Base-by-base conservation (phyloP, 1,140 invertebrate species). In the Lasioglossum albipes region DNA sequence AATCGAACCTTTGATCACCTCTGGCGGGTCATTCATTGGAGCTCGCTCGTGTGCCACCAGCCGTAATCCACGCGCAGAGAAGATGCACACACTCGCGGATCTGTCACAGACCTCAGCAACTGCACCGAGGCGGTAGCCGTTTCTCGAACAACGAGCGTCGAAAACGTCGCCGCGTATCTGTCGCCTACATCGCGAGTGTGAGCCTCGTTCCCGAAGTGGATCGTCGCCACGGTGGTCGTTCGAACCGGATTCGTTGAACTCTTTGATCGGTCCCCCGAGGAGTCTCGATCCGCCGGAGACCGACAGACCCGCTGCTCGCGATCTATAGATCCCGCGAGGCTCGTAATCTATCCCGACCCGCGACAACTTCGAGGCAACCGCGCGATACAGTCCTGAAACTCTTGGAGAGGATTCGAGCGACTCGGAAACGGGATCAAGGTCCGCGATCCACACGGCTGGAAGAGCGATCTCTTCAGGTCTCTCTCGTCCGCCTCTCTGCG, bases 141-240 rank as follows among this genome's bases (percentile, higher is more conserved):
- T 45, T 27, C 4, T 20, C 16, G 36, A 69, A 82, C 75, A 65
- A 74, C 80, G 42, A 61, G 67, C 69, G 52, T 75, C 59, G 69
- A 41, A 68, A 72, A 87, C 66, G 69, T 64, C 69, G 68, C 75
- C 57, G 64, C 57, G 42, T 36, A 81, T 87, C 79, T 66, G 75
- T 78, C 66, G 31, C 49, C 27, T 75, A 64, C 31, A 62, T 49
- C 42, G 42, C 42, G 45, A 45, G 45, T 36, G 52, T 41, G 1
- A 27, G 31, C 31, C 59, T 31, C 61, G 31, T 31, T 45, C 1
- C 20, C n/a, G 49, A 0, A 57, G 27, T 22, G 22, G 70, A 84
- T 74, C 20, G 76, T 49, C 45, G 52, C 9, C 7, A 41, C 16
- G 13, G 57, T 42, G 52, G 27, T 74, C 45, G 16, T 45, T 45